Evolutionary conservation across 2,113 vertebrate species (phyloP).

Genomic region (Ceyx melanurus): DNA sequence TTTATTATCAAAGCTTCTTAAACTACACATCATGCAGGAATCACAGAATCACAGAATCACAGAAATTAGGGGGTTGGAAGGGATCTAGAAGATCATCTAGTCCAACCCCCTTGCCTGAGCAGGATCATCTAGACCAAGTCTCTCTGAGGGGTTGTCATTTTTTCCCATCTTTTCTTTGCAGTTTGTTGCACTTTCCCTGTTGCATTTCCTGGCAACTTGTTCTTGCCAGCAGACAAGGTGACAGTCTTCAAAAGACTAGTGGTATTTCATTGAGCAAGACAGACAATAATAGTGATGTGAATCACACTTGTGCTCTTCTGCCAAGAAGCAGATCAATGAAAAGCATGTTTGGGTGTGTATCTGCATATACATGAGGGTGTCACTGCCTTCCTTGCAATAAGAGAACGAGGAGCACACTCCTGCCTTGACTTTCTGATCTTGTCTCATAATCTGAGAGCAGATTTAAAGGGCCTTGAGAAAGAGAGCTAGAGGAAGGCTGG

Average conservation of each 20-base stretch:
- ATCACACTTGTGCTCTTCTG: neutral
- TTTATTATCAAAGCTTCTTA: neutral
- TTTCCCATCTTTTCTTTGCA: neutral
- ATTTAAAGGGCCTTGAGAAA: neutral
- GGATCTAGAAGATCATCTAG: no score
- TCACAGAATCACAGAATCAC: no score
- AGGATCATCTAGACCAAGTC: no score
- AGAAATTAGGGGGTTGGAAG: no score
- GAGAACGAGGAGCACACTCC: neutral
- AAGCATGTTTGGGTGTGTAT: neutral
- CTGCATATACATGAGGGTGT: neutral
- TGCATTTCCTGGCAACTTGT: neutral
- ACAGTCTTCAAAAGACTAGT: neutral
- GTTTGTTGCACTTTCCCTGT: neutral
- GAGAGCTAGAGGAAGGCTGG: neutral
- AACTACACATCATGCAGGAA: neutral
- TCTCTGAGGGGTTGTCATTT: neutral
- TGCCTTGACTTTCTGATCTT: neutral
- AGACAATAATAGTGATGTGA: neutral
- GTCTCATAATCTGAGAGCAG: neutral
- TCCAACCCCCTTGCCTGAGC: no score
- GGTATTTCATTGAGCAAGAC: neutral
- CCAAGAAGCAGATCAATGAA: neutral
- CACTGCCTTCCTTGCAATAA: neutral
- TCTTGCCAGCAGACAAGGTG: neutral